Evolutionary conservation across 1,140 invertebrate species (phyloP).

Genomic region (Drosophila trapezifrons): DNA sequence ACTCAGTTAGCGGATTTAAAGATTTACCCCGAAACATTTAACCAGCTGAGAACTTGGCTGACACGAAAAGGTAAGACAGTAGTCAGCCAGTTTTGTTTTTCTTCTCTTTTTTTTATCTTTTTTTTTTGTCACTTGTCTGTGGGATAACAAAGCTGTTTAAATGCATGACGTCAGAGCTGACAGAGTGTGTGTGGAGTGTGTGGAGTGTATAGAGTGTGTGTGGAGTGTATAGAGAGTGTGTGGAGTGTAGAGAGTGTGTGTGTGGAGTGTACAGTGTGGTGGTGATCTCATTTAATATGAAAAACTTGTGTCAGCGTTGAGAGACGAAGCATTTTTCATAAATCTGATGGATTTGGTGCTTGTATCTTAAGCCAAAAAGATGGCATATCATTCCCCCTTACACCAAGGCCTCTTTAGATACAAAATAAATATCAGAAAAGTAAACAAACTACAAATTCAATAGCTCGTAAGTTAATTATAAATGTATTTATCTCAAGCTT

Average conservation of each 20-base stretch:
- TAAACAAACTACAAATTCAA: no score
- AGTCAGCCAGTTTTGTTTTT: neutral
- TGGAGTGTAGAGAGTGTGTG: no score
- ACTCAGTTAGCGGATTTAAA: slow-evolving; percentile 19
- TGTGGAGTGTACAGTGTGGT: no score
- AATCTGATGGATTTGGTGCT: slow-evolving; percentile 7
- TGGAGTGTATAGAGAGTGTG: no score
- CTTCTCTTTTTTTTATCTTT: no score
- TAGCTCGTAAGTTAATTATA: neutral
- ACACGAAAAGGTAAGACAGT: slow-evolving; percentile 4
- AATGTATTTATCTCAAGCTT: neutral
- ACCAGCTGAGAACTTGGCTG: slow-evolving; percentile 11
- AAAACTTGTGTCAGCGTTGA: slow-evolving; percentile 5
- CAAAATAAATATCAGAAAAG: no score
- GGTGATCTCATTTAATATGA: slow-evolving; percentile 9
- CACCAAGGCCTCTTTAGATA: no score
- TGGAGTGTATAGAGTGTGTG: no score
- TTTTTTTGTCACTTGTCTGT: neutral
- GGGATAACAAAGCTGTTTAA: slow-evolving; percentile 12
- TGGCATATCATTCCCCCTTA: no score
- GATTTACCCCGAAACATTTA: slow-evolving; percentile 21
- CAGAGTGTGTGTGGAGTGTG: neutral
- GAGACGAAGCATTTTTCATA: neutral
- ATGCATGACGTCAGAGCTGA: slow-evolving; percentile 7
- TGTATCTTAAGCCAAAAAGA: neutral